These are phyloP conservation scores for Urocitellus parryii DNA, from an alignment of 2,113 vertebrate species.

Conservation along the genomic window DNA sequence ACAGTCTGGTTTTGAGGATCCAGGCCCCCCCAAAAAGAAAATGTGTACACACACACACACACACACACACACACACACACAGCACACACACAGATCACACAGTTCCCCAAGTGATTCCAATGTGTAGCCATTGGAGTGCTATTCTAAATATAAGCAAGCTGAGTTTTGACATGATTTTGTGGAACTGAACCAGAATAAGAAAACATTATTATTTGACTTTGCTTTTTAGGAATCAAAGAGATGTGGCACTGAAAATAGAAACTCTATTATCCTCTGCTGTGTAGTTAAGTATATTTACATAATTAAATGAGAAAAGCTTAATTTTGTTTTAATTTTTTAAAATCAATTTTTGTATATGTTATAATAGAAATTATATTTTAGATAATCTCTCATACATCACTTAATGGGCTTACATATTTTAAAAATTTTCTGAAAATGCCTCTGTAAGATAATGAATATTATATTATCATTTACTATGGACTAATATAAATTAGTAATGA, in stretches of 20 bases:
- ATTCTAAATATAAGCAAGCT: background rate
- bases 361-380: constrained; percentile 14
- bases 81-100: too few relatives aligned
- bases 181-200: background rate
- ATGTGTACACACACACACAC: too few relatives aligned
- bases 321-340: constrained; percentile 24
- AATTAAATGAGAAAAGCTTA: background rate
- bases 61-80: too few relatives aligned
- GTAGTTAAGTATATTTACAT: background rate
- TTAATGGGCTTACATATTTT: background rate
- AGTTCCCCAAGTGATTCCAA: background rate
- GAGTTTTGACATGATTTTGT: constrained; percentile 41
- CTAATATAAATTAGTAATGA: background rate
- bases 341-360: background rate
- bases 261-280: background rate
- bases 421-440: background rate
- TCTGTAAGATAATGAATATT: constrained; percentile 5
- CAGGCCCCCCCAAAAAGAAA: background rate
- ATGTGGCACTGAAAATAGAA: background rate
- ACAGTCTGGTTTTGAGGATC: background rate
- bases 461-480: background rate
- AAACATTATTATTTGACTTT: constrained; percentile 29
- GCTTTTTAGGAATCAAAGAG: background rate
- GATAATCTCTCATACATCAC: background rate
- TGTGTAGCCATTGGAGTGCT: background rate